phyloP scores from a whole-genome alignment of 2,113 vertebrate genomes.

The Mohoua ochrocephala region DNA sequence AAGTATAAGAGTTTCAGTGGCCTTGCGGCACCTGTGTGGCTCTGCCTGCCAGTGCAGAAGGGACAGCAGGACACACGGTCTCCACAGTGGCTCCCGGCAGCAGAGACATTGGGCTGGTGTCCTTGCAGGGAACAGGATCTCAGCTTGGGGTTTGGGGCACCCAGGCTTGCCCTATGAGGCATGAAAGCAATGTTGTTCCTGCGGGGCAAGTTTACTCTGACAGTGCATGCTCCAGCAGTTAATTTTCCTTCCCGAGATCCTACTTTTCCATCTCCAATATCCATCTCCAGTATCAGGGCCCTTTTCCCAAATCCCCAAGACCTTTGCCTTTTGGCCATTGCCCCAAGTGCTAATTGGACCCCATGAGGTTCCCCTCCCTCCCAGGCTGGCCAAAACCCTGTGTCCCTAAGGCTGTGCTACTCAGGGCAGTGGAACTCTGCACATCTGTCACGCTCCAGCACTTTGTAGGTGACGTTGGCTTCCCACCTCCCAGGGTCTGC shows the following conservation, averaged over 20 bases:
- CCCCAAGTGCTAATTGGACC: neutral
- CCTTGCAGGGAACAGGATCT: neutral
- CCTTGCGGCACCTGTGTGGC: rapidly evolving
- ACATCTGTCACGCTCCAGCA: neutral
- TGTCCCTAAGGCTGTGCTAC: neutral
- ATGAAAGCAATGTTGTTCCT: neutral
- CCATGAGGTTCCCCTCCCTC: neutral
- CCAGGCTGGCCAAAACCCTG: neutral
- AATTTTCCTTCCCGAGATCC: neutral
- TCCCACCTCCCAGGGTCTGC: neutral
- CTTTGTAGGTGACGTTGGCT: neutral
- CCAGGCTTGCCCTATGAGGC: neutral
- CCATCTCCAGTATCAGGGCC: neutral
- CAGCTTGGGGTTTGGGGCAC: neutral
- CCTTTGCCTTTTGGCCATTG: neutral
- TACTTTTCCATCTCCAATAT: neutral
- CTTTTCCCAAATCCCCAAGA: neutral
- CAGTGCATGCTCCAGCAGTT: neutral
- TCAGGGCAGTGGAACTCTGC: neutral
- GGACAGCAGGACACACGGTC: rapidly evolving
- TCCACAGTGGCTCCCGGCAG: rapidly evolving
- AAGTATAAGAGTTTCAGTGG: neutral
- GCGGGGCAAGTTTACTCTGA: neutral
- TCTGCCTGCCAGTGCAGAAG: rapidly evolving
- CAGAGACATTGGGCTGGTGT: neutral